Evolutionary conservation across 2,888 invertebrate species (phyloP).

Genomic region (Magallana nippona): DNA sequence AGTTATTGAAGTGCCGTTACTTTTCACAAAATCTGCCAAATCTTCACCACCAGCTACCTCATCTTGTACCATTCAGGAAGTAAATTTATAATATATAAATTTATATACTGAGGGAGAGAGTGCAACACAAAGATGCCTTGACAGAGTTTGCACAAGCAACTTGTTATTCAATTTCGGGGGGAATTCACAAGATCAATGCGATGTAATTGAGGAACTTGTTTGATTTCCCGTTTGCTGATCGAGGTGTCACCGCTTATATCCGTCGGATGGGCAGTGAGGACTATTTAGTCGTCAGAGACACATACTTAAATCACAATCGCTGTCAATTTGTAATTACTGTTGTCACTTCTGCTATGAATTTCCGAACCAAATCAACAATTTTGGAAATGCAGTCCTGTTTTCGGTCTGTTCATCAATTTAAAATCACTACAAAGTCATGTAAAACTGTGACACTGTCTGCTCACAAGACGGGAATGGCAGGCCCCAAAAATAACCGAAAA

Average conservation of each 20-base stretch:
- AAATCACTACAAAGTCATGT: conserved; percentile 12
- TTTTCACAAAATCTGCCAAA: too few species aligned
- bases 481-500: background rate
- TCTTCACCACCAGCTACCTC: too few species aligned
- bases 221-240: background rate
- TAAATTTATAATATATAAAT: too few species aligned
- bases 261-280: conserved; percentile 3
- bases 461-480: background rate
- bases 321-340: conserved; percentile 23
- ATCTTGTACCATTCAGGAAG: too few species aligned
- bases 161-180: conserved; percentile 26
- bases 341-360: conserved; percentile 29
- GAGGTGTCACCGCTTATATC: conserved; percentile 19
- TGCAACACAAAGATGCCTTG: too few species aligned
- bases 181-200: conserved; percentile 12
- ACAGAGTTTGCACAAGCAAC: conserved; percentile 2
- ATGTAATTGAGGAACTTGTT: conserved; percentile 26
- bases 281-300: conserved; percentile 24
- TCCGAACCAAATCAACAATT: conserved; percentile 15
- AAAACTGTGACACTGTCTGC: background rate
- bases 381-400: conserved; percentile 15
- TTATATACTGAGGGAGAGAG: too few species aligned
- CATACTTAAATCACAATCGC: conserved; percentile 33
- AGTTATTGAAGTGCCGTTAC: too few species aligned
- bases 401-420: background rate